Percentiles rank a stretch among this genome's conserved stretches.
phyloP scores from a whole-genome alignment of 1,140 invertebrate species.

The Pseudachorutes palmiensis region DNA sequence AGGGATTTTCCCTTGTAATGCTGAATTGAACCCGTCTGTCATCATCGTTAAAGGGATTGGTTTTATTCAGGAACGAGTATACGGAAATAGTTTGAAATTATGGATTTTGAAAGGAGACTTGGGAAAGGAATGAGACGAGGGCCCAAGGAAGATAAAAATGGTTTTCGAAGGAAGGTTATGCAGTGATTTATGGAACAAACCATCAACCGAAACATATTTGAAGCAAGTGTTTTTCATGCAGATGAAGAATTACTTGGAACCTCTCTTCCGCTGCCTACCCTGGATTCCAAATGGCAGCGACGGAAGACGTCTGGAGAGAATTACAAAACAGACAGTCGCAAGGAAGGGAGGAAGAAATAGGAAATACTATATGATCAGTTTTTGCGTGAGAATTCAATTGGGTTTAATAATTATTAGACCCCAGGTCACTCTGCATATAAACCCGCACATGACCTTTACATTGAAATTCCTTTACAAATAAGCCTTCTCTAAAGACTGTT shows the following conservation, averaged over 20 bases:
- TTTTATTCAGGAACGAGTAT: not conserved
- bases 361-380: no score
- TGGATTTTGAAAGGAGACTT: not conserved
- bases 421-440: no score
- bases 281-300: no score
- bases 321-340: not conserved
- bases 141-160: not conserved
- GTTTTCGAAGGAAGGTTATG: not conserved
- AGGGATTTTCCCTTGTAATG: not conserved
- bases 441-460: no score
- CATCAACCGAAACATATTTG: constrained; percentile 10
- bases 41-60: not conserved
- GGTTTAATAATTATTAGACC: no score
- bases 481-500: no score
- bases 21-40: not conserved
- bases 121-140: not conserved
- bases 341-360: no score
- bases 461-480: no score
- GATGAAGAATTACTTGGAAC: constrained; percentile 10
- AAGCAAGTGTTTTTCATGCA: constrained; percentile 11
- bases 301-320: not conserved
- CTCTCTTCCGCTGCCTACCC: not conserved
- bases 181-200: not conserved
- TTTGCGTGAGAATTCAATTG: no score
- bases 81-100: not conserved